phyloP scores from a whole-genome alignment of 2,113 vertebrate genomes.

The Coptodon rendalli region DNA sequence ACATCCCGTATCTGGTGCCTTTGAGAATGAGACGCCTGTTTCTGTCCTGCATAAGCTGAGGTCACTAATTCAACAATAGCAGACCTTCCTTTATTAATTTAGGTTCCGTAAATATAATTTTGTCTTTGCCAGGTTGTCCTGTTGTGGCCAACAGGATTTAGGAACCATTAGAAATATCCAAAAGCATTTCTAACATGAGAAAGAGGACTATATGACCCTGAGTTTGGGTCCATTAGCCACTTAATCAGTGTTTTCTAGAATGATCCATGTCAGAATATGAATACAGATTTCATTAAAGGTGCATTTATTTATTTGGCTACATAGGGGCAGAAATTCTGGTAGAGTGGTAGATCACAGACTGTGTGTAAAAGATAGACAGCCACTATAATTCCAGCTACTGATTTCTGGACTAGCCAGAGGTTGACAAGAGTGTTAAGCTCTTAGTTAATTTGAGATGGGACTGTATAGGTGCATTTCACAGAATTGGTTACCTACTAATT shows the following conservation, averaged over 20 bases:
- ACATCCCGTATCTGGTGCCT: not conserved
- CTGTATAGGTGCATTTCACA: not conserved
- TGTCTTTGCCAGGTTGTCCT: not conserved
- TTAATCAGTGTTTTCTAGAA: not conserved
- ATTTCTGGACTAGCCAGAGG: not conserved
- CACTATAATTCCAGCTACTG: not conserved
- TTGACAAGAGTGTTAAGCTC: not conserved
- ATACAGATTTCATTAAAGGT: not conserved
- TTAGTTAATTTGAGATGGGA: not conserved
- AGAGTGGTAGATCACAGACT: not conserved
- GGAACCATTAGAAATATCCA: not conserved
- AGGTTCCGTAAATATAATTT: slow-evolving; percentile 18
- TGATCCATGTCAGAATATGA: not conserved
- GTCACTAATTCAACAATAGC: not conserved
- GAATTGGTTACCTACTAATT: no score
- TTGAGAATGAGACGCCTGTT: not conserved
- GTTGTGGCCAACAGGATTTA: not conserved
- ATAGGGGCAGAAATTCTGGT: not conserved
- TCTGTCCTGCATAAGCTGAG: not conserved
- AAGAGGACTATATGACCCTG: not conserved
- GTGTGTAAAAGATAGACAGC: not conserved
- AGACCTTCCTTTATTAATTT: slow-evolving; percentile 19
- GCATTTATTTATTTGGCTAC: not conserved
- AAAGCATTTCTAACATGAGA: not conserved
- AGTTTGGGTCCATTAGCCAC: not conserved